Evolutionary conservation across 2,113 vertebrate species (phyloP).

Genomic region (Ploceus nigricollis): DNA sequence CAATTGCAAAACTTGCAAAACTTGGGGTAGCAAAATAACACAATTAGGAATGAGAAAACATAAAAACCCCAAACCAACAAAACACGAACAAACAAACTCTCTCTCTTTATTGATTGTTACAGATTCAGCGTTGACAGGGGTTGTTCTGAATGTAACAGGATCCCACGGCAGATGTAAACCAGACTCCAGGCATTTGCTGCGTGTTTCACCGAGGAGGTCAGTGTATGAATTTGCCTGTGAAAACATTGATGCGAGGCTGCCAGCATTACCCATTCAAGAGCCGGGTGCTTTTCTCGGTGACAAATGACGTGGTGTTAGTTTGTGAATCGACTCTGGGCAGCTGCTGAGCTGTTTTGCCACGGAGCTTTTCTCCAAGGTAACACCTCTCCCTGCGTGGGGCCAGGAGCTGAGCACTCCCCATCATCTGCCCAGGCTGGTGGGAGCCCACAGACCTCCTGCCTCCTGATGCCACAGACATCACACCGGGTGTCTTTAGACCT

Average conservation of each 20-base stretch:
- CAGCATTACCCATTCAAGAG: neutral
- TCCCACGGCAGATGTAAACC: constrained; percentile 52
- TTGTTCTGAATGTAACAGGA: constrained; percentile 54
- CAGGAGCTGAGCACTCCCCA: neutral
- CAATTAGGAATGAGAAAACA: constrained; percentile 34
- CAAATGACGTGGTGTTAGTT: neutral
- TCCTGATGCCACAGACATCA: too few relatives aligned
- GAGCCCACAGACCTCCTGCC: neutral
- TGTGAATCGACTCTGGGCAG: neutral
- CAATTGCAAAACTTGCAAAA: constrained; percentile 37
- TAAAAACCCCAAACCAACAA: neutral
- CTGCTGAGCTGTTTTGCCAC: neutral
- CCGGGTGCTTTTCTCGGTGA: neutral
- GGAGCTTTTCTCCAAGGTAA: neutral
- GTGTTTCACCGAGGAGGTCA: constrained; percentile 11
- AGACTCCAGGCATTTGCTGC: constrained; percentile 24
- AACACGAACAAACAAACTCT: neutral
- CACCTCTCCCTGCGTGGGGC: neutral
- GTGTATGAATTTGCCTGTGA: constrained; percentile 22
- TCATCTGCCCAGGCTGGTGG: neutral
- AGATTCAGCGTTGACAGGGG: constrained; percentile 58
- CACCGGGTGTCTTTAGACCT: accelerated
- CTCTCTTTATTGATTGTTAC: constrained; percentile 50
- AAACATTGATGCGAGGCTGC: constrained; percentile 14
- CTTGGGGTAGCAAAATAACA: constrained; percentile 60